Evolutionary conservation across 1,140 invertebrate genomes (phyloP).

Genomic region (Cheumatopsyche charites): DNA sequence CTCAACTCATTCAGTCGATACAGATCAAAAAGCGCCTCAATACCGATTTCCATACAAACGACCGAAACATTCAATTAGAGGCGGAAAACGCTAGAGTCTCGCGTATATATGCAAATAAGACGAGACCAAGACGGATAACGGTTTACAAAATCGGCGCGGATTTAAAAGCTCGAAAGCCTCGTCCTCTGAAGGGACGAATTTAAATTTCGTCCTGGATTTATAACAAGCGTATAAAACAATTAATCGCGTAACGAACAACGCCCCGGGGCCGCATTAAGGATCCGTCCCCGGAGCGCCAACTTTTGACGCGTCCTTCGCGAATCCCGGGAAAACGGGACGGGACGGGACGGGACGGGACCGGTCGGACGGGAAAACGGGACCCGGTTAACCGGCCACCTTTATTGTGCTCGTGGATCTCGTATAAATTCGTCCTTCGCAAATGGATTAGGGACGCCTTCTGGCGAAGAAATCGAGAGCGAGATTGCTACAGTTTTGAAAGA

Average conservation of each 20-base stretch:
- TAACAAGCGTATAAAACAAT: background rate
- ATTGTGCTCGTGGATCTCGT: background rate
- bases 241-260: background rate
- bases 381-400: background rate
- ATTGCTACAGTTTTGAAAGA: conserved; percentile 45
- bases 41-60: too few species aligned
- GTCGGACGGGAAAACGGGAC: too few species aligned
- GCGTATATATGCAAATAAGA: too few species aligned
- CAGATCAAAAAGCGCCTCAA: too few species aligned
- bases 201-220: background rate
- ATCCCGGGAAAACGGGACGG: background rate
- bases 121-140: too few species aligned
- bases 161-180: background rate
- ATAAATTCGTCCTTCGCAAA: conserved; percentile 28
- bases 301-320: conserved; percentile 38
- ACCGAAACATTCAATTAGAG: too few species aligned
- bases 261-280: background rate
- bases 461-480: conserved; percentile 45
- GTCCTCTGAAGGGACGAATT: too few species aligned
- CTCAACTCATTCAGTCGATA: too few species aligned
- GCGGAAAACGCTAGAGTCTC: too few species aligned
- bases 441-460: conserved; percentile 35
- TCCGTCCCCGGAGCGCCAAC: conserved; percentile 4
- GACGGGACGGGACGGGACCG: too few species aligned
- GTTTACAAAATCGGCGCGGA: background rate